Percentiles rank a stretch among this genome's conserved stretches.
These are phyloP conservation scores for Artibeus lituratus DNA, from an alignment of 2,797 vertebrate genomes.

Conservation along the genomic window DNA sequence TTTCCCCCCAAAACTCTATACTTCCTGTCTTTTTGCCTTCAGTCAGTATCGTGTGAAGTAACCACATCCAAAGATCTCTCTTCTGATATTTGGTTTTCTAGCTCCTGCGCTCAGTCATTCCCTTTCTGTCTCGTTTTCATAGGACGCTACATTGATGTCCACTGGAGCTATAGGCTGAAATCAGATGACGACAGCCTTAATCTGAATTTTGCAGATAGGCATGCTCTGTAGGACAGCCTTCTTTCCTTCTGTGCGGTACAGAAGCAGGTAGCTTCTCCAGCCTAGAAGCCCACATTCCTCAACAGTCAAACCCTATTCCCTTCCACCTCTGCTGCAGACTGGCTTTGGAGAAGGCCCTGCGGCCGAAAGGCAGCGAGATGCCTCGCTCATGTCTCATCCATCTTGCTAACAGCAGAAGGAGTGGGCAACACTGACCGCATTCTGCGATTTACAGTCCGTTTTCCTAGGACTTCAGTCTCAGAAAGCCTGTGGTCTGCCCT, in stretches of 20 bases:
- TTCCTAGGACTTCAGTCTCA: background rate
- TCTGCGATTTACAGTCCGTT: background rate
- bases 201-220: background rate
- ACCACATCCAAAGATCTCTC: background rate
- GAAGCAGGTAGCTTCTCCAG: background rate
- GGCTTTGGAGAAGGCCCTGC: background rate
- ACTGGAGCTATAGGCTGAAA: background rate
- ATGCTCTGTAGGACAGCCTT: background rate
- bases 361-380: background rate
- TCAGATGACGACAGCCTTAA: background rate
- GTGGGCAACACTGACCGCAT: background rate
- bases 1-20: background rate
- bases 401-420: background rate
- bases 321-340: background rate
- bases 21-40: background rate
- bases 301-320: background rate
- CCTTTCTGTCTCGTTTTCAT: background rate
- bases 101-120: background rate
- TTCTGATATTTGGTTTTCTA: background rate
- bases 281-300: background rate
- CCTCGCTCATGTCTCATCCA: background rate
- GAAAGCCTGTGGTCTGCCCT: background rate
- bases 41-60: background rate
- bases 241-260: background rate
- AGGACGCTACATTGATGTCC: background rate